Percentiles rank a stretch among this genome's conserved stretches.
Conservation (phyloP, 2,113 vertebrate genomes). For the Oxygymnocypris stewartii region DNA sequence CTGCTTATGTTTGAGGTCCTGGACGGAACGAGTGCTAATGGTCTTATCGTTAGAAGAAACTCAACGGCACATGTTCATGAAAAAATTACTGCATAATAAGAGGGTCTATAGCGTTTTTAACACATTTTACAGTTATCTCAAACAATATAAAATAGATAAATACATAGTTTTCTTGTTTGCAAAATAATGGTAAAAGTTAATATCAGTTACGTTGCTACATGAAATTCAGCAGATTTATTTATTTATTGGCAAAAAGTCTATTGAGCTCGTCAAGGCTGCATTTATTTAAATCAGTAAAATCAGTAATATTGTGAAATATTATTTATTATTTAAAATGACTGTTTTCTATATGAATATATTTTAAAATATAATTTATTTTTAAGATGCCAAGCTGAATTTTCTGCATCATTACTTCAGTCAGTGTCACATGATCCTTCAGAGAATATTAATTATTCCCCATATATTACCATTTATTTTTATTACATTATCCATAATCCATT, state of each 20-base stretch:
- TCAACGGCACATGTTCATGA: background rate
- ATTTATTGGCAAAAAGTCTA: background rate
- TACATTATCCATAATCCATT: too few relatives aligned
- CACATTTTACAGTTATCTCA: background rate
- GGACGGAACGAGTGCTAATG: slow-evolving; percentile 59
- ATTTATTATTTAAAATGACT: background rate
- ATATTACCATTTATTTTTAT: too few relatives aligned
- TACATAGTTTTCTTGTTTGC: background rate
- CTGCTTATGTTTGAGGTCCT: slow-evolving; percentile 42
- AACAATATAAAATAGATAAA: background rate
- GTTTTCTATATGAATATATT: background rate
- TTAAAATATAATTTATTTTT: background rate
- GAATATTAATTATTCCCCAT: background rate
- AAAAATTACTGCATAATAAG: background rate
- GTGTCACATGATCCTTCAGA: background rate
- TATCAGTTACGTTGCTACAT: background rate
- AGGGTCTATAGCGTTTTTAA: background rate
- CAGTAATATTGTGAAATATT: background rate
- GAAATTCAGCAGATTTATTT: too few relatives aligned
- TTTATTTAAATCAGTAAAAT: background rate
- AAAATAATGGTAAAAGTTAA: background rate
- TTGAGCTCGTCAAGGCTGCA: background rate
- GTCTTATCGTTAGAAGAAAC: slow-evolving; percentile 53
- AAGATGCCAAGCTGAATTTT: background rate
- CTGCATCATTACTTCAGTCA: background rate